phyloP scores from a whole-genome alignment of 1,140 invertebrate species.

The Oncopodura yosiiana region DNA sequence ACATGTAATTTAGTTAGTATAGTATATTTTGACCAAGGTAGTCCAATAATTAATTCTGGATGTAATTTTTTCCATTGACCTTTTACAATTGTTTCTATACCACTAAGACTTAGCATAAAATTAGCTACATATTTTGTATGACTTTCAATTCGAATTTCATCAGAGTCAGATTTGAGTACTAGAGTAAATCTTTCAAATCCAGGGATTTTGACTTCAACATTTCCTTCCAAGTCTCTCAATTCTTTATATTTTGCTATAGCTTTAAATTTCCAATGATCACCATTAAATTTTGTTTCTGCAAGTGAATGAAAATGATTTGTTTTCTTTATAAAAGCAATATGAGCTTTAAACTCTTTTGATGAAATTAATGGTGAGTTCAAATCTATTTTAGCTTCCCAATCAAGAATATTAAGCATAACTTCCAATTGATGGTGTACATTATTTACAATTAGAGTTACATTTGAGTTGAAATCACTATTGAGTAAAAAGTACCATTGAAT shows the following conservation, averaged over 20 bases:
- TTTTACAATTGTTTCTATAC: constrained; percentile 9
- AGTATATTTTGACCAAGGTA: constrained; percentile 25
- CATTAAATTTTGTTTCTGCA: constrained; percentile 17
- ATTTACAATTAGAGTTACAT: constrained; percentile 4
- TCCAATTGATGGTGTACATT: constrained; percentile 7
- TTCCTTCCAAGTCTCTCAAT: constrained; percentile 35
- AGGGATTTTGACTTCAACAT: constrained; percentile 35
- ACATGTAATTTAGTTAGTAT: constrained; percentile 13
- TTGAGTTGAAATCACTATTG: background rate
- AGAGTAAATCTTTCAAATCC: constrained; percentile 27
- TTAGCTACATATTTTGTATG: constrained; percentile 24
- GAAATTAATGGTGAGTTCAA: constrained; percentile 20
- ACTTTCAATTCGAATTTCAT: constrained; percentile 24
- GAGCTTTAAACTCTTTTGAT: constrained; percentile 14
- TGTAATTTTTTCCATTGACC: constrained; percentile 11
- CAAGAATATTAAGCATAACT: constrained; percentile 4
- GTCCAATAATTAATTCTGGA: constrained; percentile 19
- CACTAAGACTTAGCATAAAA: constrained; percentile 15
- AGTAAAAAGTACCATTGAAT: constrained; percentile 11
- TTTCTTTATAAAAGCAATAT: constrained; percentile 16
- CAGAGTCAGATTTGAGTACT: constrained; percentile 16
- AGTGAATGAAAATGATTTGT: constrained; percentile 14
- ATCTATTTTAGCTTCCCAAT: constrained; percentile 17
- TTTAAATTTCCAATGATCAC: constrained; percentile 23
- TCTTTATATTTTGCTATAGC: constrained; percentile 21